phyloP scores from a whole-genome alignment of 1,140 invertebrate genomes.

The Atta texana region DNA sequence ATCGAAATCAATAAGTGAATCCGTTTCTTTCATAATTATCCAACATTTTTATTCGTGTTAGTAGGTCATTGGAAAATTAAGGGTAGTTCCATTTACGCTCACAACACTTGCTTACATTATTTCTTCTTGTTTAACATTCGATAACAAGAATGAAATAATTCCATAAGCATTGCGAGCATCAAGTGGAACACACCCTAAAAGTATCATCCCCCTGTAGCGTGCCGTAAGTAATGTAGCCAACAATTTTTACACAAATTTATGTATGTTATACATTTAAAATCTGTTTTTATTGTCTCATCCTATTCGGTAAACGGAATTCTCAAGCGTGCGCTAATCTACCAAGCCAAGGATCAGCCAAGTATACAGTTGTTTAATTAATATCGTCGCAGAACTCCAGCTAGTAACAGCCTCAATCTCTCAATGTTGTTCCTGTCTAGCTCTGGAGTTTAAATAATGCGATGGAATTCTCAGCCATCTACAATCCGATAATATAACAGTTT shows the following conservation, averaged over 20 bases:
- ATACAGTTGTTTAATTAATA: constrained; percentile 28
- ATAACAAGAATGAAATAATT: no score
- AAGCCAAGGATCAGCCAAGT: constrained; percentile 2
- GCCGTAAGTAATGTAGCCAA: neutral
- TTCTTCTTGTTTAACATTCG: neutral
- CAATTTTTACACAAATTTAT: neutral
- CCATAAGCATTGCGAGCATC: no score
- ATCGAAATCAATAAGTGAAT: no score
- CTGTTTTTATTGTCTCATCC: neutral
- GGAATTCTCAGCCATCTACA: constrained; percentile 62
- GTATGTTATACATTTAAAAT: neutral
- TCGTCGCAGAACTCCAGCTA: constrained; percentile 65
- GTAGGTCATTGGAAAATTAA: neutral
- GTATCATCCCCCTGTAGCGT: neutral
- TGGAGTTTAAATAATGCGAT: constrained; percentile 70
- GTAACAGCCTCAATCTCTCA: constrained; percentile 77
- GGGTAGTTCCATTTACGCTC: no score
- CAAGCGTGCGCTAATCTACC: constrained; percentile 14
- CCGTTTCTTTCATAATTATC: no score
- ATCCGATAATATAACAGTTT: constrained; percentile 54
- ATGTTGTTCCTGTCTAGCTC: constrained; percentile 77
- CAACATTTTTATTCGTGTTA: neutral
- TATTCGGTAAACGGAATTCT: constrained; percentile 2
- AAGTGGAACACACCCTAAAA: no score
- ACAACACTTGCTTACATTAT: no score